These are phyloP conservation scores for Uria lomvia DNA, from an alignment of 2,113 vertebrate species.

Conservation along the genomic window DNA sequence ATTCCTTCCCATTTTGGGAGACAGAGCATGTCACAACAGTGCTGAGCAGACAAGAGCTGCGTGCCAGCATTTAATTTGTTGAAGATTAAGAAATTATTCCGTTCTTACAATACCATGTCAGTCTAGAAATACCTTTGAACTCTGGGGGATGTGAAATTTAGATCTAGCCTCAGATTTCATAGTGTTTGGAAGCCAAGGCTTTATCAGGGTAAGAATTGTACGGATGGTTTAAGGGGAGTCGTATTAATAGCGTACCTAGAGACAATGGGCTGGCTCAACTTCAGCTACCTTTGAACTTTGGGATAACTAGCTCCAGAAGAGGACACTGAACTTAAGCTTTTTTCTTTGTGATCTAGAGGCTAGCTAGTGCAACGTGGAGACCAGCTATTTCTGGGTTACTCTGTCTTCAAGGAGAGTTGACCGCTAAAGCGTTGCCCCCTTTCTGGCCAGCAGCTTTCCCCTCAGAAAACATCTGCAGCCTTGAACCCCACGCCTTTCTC, in stretches of 20 bases:
- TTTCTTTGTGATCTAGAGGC: neutral
- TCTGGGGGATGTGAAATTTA: neutral
- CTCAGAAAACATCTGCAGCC: neutral
- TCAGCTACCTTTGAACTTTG: neutral
- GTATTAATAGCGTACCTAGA: neutral
- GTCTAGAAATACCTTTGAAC: slow-evolving; percentile 14
- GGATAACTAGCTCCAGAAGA: neutral
- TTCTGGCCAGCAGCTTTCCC: neutral
- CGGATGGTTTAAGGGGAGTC: neutral
- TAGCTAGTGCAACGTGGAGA: neutral
- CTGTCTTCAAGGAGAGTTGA: neutral
- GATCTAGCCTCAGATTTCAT: neutral
- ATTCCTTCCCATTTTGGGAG: neutral
- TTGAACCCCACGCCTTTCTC: neutral
- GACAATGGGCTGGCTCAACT: neutral
- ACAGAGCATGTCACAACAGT: slow-evolving; percentile 24
- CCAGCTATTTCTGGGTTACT: neutral
- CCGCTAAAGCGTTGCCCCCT: neutral
- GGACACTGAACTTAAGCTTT: neutral
- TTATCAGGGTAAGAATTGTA: neutral
- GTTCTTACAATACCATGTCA: neutral
- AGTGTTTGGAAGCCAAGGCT: neutral
- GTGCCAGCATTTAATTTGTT: slow-evolving; percentile 58
- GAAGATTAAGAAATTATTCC: slow-evolving; percentile 44
- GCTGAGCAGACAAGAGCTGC: slow-evolving; percentile 37